Base-by-base conservation (phyloP, 2,797 vertebrate genomes). In the Enteromius paludinosus region DNA sequence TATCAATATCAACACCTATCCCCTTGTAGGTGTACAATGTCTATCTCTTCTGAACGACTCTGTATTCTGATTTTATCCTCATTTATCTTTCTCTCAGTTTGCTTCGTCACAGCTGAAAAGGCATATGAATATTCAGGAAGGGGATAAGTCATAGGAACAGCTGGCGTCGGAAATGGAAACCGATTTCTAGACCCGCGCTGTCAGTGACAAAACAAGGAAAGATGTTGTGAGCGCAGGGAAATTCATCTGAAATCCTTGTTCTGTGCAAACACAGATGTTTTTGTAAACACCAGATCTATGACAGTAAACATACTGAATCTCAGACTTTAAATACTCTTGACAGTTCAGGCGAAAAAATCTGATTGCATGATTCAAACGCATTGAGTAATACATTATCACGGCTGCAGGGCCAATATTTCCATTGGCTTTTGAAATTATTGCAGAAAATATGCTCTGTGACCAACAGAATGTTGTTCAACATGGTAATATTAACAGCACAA, bases 91-190 rank as follows among this genome's bases (percentile, higher is more conserved):
- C 47, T 35, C 14, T 23, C 14, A 20, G 59, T 61, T 76, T 64
- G 45, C 54, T 83, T 62, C 20, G 77, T 77, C 78, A 77, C 72
- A 77, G 62, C 64, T 70, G 71, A 81, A 65, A 76, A 91, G 49
- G 88, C 59, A 81, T 77, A 73, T 81, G 61, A 77, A 81, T 77
- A 84, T 84, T 76, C 65, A 81, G 38, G 69, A 70, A 61, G 20
- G n/a, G 8, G 52, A 59, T 18, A 38, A 54, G 45, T 38, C 30
- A 45, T 17, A 30, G 25, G n/a, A 81, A 71, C 72, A 84, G 72
- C 65, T 71, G 78, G 25, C 28, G 56, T 76, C 11, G 79, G 83
- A 77, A 71, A 81, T 74, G 8, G 25, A 79, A 70, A 59, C 6
- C 2, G 9, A 70, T 75, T 25, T 47, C 61, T 25, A 61, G 47